Evolutionary conservation across 1,140 invertebrate genomes (phyloP).

Genomic region (Trissolcus basalis): DNA sequence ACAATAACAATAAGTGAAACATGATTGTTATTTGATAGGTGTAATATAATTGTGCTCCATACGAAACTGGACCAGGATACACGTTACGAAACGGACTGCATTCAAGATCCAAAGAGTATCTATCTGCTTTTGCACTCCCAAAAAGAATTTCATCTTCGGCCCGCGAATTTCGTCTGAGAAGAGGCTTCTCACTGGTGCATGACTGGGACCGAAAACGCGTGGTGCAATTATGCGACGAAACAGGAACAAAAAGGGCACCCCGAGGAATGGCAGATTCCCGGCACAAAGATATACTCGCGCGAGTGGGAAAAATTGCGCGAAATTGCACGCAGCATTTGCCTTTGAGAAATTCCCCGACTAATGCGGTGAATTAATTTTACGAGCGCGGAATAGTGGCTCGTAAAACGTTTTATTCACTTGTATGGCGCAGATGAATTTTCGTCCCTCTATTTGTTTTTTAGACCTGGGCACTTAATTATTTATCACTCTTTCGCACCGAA

Average conservation of each 20-base stretch:
- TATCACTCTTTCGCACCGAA: constrained; percentile 11
- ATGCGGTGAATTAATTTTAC: constrained; percentile 60
- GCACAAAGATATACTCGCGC: background rate
- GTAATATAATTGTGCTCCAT: constrained; percentile 22
- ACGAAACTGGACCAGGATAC: constrained; percentile 33
- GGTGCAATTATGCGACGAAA: too few relatives aligned
- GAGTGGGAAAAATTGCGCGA: constrained; percentile 18
- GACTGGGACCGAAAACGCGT: too few relatives aligned
- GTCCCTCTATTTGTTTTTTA: constrained; percentile 17
- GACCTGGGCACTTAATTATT: constrained; percentile 46
- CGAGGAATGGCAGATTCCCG: too few relatives aligned
- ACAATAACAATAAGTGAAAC: constrained; percentile 38
- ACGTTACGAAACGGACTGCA: constrained; percentile 24
- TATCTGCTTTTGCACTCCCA: background rate
- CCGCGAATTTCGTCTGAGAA: constrained; percentile 9
- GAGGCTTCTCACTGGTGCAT: too few relatives aligned
- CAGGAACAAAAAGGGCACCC: too few relatives aligned
- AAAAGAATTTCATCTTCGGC: too few relatives aligned
- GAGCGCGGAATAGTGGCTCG: constrained; percentile 52
- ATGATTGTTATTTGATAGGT: constrained; percentile 49
- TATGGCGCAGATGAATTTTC: constrained; percentile 31
- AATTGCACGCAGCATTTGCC: constrained; percentile 51
- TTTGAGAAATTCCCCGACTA: constrained; percentile 56
- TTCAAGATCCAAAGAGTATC: constrained; percentile 33
- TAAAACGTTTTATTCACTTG: constrained; percentile 45